A percentile compares a stretch with the other conserved stretches of the same genome.
These are phyloP conservation scores for Circaetus gallicus DNA, from an alignment of 2,113 vertebrate species.

Conservation along the genomic window DNA sequence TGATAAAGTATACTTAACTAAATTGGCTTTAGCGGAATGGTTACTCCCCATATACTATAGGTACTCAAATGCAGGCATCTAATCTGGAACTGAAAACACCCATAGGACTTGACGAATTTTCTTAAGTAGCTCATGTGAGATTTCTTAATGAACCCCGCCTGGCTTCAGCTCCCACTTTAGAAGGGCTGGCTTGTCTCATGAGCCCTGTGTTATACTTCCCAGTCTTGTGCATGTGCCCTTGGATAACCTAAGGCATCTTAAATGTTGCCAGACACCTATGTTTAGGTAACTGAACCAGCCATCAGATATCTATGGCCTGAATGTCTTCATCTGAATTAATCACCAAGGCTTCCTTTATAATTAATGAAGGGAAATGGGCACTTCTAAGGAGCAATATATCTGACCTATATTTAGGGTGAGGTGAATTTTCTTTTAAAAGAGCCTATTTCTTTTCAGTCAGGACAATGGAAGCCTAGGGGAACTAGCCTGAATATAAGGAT, in stretches of 20 bases:
- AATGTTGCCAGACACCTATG: neutral
- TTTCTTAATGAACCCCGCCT: neutral
- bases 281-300: neutral
- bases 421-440: constrained; percentile 30
- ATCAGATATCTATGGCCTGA: neutral
- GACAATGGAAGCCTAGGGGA: neutral
- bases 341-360: neutral
- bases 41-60: neutral
- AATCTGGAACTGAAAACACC: neutral
- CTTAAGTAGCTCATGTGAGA: neutral
- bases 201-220: neutral
- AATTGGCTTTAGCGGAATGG: neutral
- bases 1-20: neutral
- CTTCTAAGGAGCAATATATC: neutral
- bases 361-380: neutral
- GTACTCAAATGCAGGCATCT: neutral
- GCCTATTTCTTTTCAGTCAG: neutral
- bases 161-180: neutral
- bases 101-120: neutral
- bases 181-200: neutral
- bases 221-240: neutral
- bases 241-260: neutral
- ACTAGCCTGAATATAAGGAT: constrained; percentile 17
- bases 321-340: constrained; percentile 17
- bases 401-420: constrained; percentile 6